Base-by-base conservation (phyloP, 2,888 invertebrate species). In the Pimpla rufipes region DNA sequence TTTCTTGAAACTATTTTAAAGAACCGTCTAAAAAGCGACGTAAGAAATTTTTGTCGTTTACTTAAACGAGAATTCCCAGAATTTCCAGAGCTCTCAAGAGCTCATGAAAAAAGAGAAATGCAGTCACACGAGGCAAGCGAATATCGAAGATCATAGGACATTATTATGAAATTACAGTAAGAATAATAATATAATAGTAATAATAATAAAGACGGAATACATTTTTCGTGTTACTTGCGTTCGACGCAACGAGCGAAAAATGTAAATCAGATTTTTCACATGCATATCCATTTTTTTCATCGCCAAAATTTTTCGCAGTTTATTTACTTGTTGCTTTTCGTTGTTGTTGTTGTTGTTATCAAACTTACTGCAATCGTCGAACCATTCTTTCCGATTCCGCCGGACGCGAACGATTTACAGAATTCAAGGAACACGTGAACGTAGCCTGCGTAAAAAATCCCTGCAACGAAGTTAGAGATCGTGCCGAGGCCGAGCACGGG, bases 381-480 rank as follows among this genome's bases (percentile, higher is more conserved):
- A 94, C 98, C 98, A 94, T 98, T 98, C 95, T 98, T 98, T 93
- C 99, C 98, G 94, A 97, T 96, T 93, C 99, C 99, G 94, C 98
- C 98, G 93, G 95, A 94, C 90, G 95, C 95, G 94, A 97, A 96
- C 89, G 96, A 95, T 93, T 95, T 95, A 92, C 95, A 95, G 95
- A 97, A 97, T 94, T 95, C 94, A 93, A 95, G 92, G 93, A 95
- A 94, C 94, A 96, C 95, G 93, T 95, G 95, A 90, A 95, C 91
- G 94, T 95, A 96, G 90, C 95, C 96, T 88, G 94, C 93, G 93
- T 94, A 95, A 93, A 95, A 95, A 91, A 94, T 91, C 88, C 93
- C 90, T 90, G 94, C 94, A 89, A 93, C 93, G 86, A 88, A 88
- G 88, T 91, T 90, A 91, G 75, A 89, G 86, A 92, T 47, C 52